Conservation (phyloP, 2,113 vertebrate species). For the Nanger granti region DNA sequence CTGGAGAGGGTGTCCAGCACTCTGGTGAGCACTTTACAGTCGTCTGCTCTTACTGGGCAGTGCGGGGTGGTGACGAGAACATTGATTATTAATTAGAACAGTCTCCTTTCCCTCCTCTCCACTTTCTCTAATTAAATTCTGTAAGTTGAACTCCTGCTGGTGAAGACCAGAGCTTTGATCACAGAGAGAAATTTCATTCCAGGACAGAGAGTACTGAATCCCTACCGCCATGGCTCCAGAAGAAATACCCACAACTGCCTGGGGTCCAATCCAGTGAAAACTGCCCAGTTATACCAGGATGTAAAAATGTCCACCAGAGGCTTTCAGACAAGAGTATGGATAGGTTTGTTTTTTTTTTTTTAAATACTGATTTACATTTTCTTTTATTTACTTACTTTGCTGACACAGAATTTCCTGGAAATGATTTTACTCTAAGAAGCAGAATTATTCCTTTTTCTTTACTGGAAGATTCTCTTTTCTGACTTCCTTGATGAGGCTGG, state of each 20-base stretch:
- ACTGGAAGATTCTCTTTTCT: background rate
- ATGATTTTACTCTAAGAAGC: background rate
- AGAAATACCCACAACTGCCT: background rate
- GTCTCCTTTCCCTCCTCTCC: background rate
- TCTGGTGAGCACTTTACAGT: background rate
- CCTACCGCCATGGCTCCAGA: background rate
- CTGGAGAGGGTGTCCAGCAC: background rate
- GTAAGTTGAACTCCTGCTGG: background rate
- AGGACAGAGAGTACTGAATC: background rate
- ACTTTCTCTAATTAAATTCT: conserved; percentile 27
- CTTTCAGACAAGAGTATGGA: background rate
- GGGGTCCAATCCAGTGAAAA: background rate
- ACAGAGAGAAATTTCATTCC: background rate
- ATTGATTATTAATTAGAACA: background rate
- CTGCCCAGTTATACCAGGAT: background rate
- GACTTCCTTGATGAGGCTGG: background rate
- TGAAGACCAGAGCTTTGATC: background rate
- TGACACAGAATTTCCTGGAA: background rate
- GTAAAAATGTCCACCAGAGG: background rate
- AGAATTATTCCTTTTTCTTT: background rate
- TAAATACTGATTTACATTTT: background rate
- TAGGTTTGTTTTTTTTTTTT: background rate
- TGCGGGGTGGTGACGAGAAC: background rate
- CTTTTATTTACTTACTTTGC: background rate
- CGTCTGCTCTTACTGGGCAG: background rate